A percentile compares a stretch with the other conserved stretches of the same genome.
Conservation (phyloP, 2,113 vertebrate species). For the Poecile atricapillus region DNA sequence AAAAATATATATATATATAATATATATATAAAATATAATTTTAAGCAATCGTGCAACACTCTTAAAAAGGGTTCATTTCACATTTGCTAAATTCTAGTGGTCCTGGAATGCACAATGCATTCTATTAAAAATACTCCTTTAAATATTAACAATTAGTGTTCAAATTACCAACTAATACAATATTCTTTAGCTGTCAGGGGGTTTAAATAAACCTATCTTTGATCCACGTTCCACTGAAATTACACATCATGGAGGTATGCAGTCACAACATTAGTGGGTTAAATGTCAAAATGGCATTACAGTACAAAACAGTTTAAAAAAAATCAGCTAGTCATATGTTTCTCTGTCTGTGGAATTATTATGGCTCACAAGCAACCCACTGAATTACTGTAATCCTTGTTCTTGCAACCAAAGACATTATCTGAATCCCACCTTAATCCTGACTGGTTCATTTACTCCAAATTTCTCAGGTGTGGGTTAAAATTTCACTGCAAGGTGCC, state of each 20-base stretch:
- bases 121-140: constrained; percentile 73
- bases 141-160: constrained; percentile 78
- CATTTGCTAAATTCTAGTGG: constrained; percentile 84
- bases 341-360: constrained; percentile 61
- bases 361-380: constrained; percentile 67
- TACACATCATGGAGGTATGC: constrained; percentile 64
- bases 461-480: constrained; percentile 66
- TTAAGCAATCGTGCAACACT: constrained; percentile 76
- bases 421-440: constrained; percentile 63
- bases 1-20: constrained; percentile 73
- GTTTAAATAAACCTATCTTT: constrained; percentile 70
- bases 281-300: constrained; percentile 70
- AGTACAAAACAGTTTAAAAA: constrained; percentile 53
- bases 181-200: constrained; percentile 68
- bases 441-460: constrained; percentile 69
- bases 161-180: constrained; percentile 71
- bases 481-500: constrained; percentile 70
- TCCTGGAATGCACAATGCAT: constrained; percentile 75
- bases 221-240: constrained; percentile 69
- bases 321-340: constrained; percentile 63
- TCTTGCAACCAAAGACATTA: constrained; percentile 51
- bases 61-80: constrained; percentile 79
- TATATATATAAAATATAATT: constrained; percentile 77
- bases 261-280: constrained; percentile 64
- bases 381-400: constrained; percentile 55